Conservation (phyloP, 2,113 vertebrate species). For the Phainopepla nitens region DNA sequence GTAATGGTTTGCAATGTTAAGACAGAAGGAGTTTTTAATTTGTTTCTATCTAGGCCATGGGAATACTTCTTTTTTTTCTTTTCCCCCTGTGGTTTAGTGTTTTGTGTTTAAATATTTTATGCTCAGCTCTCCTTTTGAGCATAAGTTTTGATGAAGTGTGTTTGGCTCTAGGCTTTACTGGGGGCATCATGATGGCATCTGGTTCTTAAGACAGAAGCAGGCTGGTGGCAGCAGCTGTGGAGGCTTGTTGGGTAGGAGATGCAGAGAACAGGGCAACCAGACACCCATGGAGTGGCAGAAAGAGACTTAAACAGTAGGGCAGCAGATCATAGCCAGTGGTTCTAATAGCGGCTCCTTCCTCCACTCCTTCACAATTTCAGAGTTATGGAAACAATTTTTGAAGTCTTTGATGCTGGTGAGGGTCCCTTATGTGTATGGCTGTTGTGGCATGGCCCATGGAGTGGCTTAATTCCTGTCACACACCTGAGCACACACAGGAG, state of each 20-base stretch:
- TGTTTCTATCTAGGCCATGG: not conserved
- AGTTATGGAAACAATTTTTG: not conserved
- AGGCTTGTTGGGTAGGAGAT: not conserved
- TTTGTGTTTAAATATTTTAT: not conserved
- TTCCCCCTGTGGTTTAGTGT: not conserved
- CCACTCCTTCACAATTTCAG: not conserved
- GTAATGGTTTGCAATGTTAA: not conserved
- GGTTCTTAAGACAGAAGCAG: not conserved
- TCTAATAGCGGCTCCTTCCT: not conserved
- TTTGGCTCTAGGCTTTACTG: not conserved
- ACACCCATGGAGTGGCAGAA: not conserved
- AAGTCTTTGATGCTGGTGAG: not conserved
- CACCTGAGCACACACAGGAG: not conserved
- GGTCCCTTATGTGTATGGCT: not conserved
- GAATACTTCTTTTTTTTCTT: not conserved
- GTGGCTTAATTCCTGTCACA: not conserved
- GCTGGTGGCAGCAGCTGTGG: not conserved
- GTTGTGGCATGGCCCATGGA: not conserved
- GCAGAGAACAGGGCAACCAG: not conserved
- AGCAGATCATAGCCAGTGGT: not conserved
- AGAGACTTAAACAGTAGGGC: not conserved
- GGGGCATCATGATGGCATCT: not conserved
- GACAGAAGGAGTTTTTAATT: not conserved
- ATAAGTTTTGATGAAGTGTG: not conserved
- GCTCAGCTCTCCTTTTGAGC: not conserved